phyloP scores from a whole-genome alignment of 1,140 invertebrate genomes.

The Araneus ventricosus region DNA sequence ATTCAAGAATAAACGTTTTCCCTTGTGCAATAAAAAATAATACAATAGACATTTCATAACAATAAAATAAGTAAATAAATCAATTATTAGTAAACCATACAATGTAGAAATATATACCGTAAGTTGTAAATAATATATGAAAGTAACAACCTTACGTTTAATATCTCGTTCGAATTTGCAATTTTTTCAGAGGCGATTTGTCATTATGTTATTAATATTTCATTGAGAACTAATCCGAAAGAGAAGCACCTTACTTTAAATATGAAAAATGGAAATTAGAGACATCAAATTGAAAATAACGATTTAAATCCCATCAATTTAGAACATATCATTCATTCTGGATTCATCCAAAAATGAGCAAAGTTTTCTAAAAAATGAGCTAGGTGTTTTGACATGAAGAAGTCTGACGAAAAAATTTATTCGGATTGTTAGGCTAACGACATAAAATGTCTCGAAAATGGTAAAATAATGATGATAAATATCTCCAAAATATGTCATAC shows the following conservation, averaged over 20 bases:
- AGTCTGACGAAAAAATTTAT: neutral
- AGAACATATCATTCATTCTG: neutral
- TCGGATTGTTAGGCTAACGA: neutral
- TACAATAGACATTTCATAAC: too few species aligned
- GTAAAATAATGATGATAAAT: neutral
- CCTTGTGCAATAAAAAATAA: too few species aligned
- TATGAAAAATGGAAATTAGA: neutral
- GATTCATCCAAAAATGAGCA: neutral
- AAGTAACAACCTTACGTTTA: too few species aligned
- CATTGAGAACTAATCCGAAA: too few species aligned
- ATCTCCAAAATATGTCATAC: neutral
- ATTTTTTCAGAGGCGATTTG: too few species aligned
- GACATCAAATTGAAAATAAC: neutral
- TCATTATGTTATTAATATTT: too few species aligned
- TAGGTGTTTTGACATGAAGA: neutral
- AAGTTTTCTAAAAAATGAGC: neutral
- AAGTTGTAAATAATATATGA: too few species aligned
- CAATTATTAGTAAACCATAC: too few species aligned
- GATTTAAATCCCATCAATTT: neutral
- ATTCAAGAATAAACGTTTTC: too few species aligned
- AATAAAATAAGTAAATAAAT: too few species aligned
- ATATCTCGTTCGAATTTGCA: too few species aligned
- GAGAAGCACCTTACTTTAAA: neutral
- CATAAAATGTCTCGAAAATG: neutral
- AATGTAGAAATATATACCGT: too few species aligned